These are phyloP conservation scores for Eutolmus rufibarbis DNA, from an alignment of 2,888 invertebrate genomes.

Conservation along the genomic window DNA sequence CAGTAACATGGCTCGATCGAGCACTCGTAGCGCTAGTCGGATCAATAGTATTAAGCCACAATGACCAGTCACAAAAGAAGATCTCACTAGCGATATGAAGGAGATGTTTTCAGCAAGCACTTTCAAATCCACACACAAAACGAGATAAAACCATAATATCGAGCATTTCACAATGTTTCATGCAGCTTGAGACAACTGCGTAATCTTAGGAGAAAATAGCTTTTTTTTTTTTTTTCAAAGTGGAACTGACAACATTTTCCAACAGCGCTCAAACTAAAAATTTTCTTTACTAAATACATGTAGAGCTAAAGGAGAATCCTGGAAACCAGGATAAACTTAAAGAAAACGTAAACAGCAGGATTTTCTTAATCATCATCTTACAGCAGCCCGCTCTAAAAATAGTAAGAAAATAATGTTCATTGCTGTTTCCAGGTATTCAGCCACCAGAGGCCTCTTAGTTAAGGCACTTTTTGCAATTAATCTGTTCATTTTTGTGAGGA, in stretches of 20 bases:
- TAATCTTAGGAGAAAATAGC: not conserved
- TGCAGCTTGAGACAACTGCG: not conserved
- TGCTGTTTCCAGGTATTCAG: not conserved
- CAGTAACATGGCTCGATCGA: conserved; percentile 92
- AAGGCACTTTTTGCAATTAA: not conserved
- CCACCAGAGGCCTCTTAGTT: not conserved
- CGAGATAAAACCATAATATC: not conserved
- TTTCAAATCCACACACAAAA: not conserved
- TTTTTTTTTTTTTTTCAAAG: not conserved
- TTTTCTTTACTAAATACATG: not conserved
- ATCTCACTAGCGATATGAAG: conserved; percentile 24
- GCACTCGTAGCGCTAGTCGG: conserved; percentile 83
- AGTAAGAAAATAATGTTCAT: not conserved
- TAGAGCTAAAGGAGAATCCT: not conserved
- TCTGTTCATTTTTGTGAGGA: not conserved
- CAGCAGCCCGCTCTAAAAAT: not conserved
- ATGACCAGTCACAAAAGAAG: conserved; percentile 29
- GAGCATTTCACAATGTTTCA: not conserved
- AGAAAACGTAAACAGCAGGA: not conserved
- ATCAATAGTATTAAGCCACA: conserved; percentile 66
- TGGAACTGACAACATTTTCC: conserved; percentile 14
- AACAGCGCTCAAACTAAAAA: conserved; percentile 15
- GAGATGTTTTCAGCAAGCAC: not conserved
- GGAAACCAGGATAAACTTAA: not conserved
- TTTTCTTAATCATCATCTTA: not conserved